Evolutionary conservation across 1,140 invertebrate species (phyloP).

Genomic region (Bombus sylvicola): DNA sequence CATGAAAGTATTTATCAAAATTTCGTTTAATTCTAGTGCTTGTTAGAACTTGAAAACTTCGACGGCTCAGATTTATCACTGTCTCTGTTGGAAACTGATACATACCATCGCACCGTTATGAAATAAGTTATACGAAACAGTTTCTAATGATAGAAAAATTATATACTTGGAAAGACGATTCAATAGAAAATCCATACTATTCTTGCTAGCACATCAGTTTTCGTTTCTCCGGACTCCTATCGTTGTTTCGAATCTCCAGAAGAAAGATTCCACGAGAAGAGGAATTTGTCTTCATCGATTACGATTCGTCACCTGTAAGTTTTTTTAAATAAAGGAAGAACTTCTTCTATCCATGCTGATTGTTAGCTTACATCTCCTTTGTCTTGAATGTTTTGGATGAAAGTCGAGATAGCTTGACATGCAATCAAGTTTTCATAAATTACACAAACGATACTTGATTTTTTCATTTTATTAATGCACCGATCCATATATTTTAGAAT

Average conservation of each 20-base stretch:
- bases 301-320: conserved; percentile 7
- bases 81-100: background rate
- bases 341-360: background rate
- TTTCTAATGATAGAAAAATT: background rate
- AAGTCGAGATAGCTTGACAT: background rate
- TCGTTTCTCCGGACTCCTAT: background rate
- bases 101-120: too few species aligned
- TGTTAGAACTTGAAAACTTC: background rate
- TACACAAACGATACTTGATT: background rate
- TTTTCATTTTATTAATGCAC: background rate
- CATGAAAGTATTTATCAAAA: too few species aligned
- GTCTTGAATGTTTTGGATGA: background rate
- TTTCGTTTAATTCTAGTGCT: background rate
- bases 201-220: background rate
- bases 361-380: background rate
- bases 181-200: background rate
- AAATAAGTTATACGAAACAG: background rate
- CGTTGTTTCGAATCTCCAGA: background rate
- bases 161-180: background rate
- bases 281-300: background rate
- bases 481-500: background rate
- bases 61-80: background rate
- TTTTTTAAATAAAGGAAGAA: background rate
- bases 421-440: conserved; percentile 13
- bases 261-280: background rate